phyloP scores from a whole-genome alignment of 1,140 invertebrate species.

The Bombus terrestris region DNA sequence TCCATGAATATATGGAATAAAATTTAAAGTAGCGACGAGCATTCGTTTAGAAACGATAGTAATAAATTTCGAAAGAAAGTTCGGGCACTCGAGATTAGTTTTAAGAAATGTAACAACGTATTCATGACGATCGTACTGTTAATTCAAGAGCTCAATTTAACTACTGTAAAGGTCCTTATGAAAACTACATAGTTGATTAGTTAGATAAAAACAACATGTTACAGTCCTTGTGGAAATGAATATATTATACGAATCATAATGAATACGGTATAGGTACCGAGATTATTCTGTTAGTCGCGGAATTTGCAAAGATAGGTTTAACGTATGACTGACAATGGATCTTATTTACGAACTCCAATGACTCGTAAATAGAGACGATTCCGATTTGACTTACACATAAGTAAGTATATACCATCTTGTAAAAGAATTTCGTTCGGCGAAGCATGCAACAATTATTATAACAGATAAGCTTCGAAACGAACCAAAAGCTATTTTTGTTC shows the following conservation, averaged over 20 bases:
- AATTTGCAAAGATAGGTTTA: constrained; percentile 3
- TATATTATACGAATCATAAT: constrained; percentile 32
- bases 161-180: constrained; percentile 65
- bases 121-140: constrained; percentile 57
- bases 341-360: neutral
- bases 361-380: neutral
- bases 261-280: constrained; percentile 9
- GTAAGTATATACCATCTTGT: neutral
- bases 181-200: constrained; percentile 57
- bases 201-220: constrained; percentile 54
- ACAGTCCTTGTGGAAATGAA: constrained; percentile 29
- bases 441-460: neutral
- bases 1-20: neutral
- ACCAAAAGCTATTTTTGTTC: constrained; percentile 46
- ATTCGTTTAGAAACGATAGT: neutral
- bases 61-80: neutral
- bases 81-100: constrained; percentile 59
- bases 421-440: neutral
- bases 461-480: constrained; percentile 10
- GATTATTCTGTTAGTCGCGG: constrained; percentile 18
- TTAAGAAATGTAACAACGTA: constrained; percentile 53
- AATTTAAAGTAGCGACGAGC: neutral
- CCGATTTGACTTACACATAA: neutral
- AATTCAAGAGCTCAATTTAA: constrained; percentile 64
- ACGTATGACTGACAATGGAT: constrained; percentile 22